These are phyloP conservation scores for Drosophila parvula DNA, from an alignment of 1,140 invertebrate species.

Conservation along the genomic window DNA sequence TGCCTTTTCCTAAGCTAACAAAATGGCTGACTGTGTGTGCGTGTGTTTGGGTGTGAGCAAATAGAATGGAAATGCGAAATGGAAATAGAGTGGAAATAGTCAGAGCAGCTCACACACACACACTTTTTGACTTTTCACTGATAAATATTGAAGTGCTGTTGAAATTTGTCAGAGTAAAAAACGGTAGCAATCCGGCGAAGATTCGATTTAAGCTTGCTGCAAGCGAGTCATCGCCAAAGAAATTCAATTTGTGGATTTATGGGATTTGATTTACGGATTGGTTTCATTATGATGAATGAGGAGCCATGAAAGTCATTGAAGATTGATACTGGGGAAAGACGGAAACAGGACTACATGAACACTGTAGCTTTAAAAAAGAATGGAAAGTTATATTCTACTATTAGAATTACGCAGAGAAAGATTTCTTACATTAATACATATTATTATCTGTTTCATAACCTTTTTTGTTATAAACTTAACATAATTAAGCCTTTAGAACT, in stretches of 20 bases:
- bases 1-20: constrained; percentile 15
- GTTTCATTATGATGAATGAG: constrained; percentile 28
- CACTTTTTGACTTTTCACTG: constrained; percentile 49
- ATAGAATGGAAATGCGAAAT: constrained; percentile 53
- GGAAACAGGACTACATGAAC: background rate
- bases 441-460: background rate
- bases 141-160: constrained; percentile 52
- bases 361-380: background rate
- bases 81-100: constrained; percentile 53
- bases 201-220: constrained; percentile 32
- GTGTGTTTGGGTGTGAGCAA: constrained; percentile 23
- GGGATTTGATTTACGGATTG: constrained; percentile 40
- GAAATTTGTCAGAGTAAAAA: constrained; percentile 45
- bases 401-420: too few relatives aligned
- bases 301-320: constrained; percentile 2
- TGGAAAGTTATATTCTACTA: background rate
- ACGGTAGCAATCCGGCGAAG: constrained; percentile 9
- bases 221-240: constrained; percentile 30
- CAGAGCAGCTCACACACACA: constrained; percentile 13
- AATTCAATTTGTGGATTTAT: constrained; percentile 49
- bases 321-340: background rate
- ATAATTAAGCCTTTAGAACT: background rate
- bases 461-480: background rate
- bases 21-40: constrained; percentile 3
- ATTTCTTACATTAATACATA: background rate